These are phyloP conservation scores for Pimephales promelas DNA, from an alignment of 2,113 vertebrate species.

Conservation along the genomic window DNA sequence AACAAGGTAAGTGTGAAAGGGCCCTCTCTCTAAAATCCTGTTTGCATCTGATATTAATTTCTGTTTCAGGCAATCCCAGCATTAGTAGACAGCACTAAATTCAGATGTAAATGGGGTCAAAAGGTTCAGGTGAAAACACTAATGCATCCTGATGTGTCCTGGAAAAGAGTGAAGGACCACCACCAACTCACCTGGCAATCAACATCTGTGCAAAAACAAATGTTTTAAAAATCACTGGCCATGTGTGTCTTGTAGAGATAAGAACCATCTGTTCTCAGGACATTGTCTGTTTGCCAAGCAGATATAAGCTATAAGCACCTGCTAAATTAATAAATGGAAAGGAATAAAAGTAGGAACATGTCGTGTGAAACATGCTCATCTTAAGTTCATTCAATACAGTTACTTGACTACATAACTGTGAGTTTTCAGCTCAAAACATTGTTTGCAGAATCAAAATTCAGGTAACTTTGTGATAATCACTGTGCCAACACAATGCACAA, in stretches of 20 bases:
- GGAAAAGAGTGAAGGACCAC: neutral
- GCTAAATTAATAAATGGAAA: neutral
- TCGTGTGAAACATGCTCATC: neutral
- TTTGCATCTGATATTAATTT: slow-evolving; percentile 17
- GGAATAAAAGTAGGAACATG: neutral
- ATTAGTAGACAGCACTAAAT: neutral
- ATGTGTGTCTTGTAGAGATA: neutral
- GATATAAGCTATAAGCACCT: slow-evolving; percentile 1
- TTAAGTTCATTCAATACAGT: neutral
- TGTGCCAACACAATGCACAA: neutral
- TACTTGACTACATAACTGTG: neutral
- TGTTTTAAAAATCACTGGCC: neutral
- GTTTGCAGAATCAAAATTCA: neutral
- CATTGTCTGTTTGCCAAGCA: neutral
- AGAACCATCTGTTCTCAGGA: neutral
- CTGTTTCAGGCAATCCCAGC: neutral
- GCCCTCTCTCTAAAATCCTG: neutral
- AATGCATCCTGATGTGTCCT: neutral
- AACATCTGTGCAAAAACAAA: neutral
- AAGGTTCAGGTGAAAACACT: neutral
- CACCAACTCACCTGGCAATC: neutral
- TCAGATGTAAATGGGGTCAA: neutral
- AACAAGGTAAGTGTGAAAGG: too few relatives aligned
- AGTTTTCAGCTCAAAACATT: neutral
- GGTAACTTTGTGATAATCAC: neutral